Conservation (phyloP, 2,797 vertebrate species). For the Erithacus rubecula region DNA sequence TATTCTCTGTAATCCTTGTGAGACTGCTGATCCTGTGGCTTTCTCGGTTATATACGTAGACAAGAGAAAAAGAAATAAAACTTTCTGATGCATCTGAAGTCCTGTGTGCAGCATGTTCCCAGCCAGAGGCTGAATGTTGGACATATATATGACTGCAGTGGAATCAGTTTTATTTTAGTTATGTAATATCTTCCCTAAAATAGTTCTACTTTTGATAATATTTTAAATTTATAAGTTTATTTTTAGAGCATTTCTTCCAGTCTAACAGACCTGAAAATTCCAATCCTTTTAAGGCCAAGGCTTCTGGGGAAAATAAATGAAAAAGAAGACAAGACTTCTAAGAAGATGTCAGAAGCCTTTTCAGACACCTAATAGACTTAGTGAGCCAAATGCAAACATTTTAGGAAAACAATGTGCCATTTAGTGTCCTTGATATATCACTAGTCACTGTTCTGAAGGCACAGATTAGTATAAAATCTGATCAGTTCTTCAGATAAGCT, state of each 20-base stretch:
- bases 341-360: neutral
- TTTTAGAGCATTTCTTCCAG: neutral
- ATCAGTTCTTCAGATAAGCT: neutral
- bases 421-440: neutral
- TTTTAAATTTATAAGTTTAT: neutral
- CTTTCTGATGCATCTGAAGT: neutral
- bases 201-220: neutral
- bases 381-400: neutral
- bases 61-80: neutral
- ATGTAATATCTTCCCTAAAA: neutral
- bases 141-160: neutral
- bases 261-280: neutral
- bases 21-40: neutral
- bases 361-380: neutral
- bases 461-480: neutral
- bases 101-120: neutral
- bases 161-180: neutral
- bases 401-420: neutral
- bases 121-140: neutral
- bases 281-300: neutral
- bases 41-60: neutral
- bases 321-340: neutral
- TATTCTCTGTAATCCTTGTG: neutral
- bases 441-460: neutral
- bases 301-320: neutral